These are phyloP conservation scores for Lasioglossum zephyrum DNA, from an alignment of 2,888 invertebrate genomes.

Conservation along the genomic window DNA sequence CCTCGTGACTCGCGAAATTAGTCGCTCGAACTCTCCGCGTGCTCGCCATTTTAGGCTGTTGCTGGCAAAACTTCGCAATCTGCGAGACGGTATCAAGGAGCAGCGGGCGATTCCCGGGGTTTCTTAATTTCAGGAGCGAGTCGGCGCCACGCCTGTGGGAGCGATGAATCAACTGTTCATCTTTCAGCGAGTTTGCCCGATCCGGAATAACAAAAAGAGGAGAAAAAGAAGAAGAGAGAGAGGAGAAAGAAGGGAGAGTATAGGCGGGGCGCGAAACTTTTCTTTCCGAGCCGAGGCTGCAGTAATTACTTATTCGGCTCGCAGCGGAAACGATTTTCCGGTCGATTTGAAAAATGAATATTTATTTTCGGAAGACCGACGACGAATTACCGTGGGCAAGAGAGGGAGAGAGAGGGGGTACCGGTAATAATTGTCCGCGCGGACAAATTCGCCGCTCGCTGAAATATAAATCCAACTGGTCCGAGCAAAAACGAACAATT, in stretches of 20 bases:
- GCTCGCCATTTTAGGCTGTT: neutral
- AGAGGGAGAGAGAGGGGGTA: neutral
- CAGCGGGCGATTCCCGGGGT: neutral
- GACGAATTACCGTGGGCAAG: neutral
- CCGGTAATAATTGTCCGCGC: slow-evolving; percentile 18
- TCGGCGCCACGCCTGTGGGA: neutral
- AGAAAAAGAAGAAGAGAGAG: neutral
- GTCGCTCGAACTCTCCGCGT: neutral
- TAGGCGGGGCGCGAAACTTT: neutral
- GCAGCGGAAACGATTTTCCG: neutral
- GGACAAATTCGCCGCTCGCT: neutral
- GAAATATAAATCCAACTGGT: slow-evolving; percentile 2
- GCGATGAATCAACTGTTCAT: slow-evolving; percentile 9
- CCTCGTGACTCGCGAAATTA: neutral
- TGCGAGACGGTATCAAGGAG: neutral
- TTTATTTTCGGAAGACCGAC: neutral
- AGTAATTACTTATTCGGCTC: slow-evolving; percentile 8
- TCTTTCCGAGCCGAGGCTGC: neutral
- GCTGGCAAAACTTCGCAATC: neutral
- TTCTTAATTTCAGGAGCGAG: slow-evolving; percentile 1
- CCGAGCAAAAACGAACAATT: slow-evolving; percentile 18
- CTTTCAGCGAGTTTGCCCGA: slow-evolving; percentile 1
- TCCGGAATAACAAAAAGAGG: neutral
- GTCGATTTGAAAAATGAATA: slow-evolving; percentile 11
- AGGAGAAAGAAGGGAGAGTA: neutral